These are phyloP conservation scores for Sciurus vulgaris DNA, from an alignment of 2,797 vertebrate species.

Conservation along the genomic window DNA sequence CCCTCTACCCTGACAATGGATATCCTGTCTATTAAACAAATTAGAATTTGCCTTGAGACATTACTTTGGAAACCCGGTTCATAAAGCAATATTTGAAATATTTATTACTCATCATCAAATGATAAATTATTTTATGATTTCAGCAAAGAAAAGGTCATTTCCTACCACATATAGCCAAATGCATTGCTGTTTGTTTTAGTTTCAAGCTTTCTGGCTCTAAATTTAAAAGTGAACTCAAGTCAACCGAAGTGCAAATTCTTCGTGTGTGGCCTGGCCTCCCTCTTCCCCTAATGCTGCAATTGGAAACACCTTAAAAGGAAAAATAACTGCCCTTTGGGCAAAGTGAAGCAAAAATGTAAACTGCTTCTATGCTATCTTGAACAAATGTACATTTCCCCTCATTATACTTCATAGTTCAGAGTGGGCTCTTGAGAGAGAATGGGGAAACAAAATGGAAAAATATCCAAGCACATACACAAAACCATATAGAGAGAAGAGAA, in stretches of 20 bases:
- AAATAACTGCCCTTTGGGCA: constrained; percentile 64
- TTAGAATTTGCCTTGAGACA: constrained; percentile 27
- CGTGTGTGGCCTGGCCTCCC: constrained; percentile 71
- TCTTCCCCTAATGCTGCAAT: constrained; percentile 63
- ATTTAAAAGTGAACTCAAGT: constrained; percentile 77
- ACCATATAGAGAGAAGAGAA: constrained; percentile 51
- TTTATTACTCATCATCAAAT: constrained; percentile 56
- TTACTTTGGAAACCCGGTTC: not conserved
- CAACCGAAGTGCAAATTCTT: constrained; percentile 68
- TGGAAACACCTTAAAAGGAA: constrained; percentile 80
- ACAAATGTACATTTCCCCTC: constrained; percentile 52
- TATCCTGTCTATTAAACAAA: constrained; percentile 1
- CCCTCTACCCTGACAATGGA: not conserved
- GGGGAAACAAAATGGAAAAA: constrained; percentile 55
- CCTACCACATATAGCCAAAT: constrained; percentile 58
- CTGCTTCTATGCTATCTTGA: constrained; percentile 25
- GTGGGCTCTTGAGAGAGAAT: constrained; percentile 42
- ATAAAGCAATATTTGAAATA: constrained; percentile 58
- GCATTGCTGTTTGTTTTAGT: constrained; percentile 69
- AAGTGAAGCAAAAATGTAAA: constrained; percentile 61
- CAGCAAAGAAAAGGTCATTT: constrained; percentile 55
- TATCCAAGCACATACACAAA: not conserved
- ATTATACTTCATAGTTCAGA: not conserved
- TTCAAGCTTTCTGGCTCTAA: constrained; percentile 73
- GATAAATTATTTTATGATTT: constrained; percentile 68